Base-by-base conservation (phyloP, 2,888 invertebrate genomes). In the Pheosia tremula region DNA sequence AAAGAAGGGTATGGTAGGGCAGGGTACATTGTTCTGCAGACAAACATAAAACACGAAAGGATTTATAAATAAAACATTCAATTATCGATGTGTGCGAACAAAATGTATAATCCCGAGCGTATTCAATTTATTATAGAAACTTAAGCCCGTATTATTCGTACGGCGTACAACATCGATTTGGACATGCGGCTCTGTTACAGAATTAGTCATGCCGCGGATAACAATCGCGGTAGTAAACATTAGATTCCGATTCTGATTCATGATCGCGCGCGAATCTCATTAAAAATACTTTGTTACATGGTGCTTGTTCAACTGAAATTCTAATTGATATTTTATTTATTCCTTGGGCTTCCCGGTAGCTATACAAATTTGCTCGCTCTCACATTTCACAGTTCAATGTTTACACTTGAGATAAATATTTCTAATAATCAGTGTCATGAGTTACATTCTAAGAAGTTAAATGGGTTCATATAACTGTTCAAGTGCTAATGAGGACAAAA, bases 191-290 rank as follows among this genome's bases (percentile, higher is more conserved):
- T 71, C 63, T 56, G 54, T 63, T 50, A 58, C 50, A 47, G 56
- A 62, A 66, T 77, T 72, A 71, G 58, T 75, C 75, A 75, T 53
- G 61, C 57, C 66, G 58, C n/a, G 58, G 57, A 69, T 71, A 68
- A 66, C 57, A 59, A 59, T 69, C 53, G 50, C 59, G 61, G 63
- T 74, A 77, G 75, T 68, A 68, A 71, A 77, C 65, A 69, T 77
- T 50, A 55, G 60, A 57, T 65, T 65, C 49, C 59, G 54, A 76
- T 71, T 69, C 64, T 77, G 74, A 77, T 63, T 74, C 77, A 77
- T 60, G 37, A 63, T 57, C 61, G 64, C 57, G 66, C 57, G 43
- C 57, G n/a, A 50, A 60, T 53, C n/a, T 59, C 63, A 24, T 71
- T 59, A 54, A 59, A 49, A 63, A 41, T 10, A 41, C 59, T 54